Percentiles rank a stretch among this genome's conserved stretches.
Conservation (phyloP, 2,888 invertebrate genomes). For the Thymelicus sylvestris region DNA sequence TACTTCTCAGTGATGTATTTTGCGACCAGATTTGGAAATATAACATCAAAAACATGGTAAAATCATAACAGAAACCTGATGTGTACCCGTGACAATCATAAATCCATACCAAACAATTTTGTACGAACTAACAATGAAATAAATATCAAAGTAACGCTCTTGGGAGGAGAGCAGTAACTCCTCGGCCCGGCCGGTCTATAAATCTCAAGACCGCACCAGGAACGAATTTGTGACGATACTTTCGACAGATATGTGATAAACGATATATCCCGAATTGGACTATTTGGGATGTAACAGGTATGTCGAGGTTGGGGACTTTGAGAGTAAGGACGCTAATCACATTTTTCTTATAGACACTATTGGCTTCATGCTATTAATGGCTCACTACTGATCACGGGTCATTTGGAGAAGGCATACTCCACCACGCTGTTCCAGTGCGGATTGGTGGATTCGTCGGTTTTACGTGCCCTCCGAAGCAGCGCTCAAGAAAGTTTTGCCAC, state of each 20-base stretch:
- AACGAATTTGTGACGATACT: conserved; percentile 16
- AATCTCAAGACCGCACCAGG: conserved; percentile 7
- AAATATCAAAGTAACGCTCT: conserved; percentile 11
- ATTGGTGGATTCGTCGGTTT: no score
- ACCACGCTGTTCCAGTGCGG: no score
- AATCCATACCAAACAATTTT: conserved; percentile 14
- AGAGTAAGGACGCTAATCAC: neutral
- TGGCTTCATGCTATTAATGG: no score
- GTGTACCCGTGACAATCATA: conserved; percentile 2
- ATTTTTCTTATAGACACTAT: no score
- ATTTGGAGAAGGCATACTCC: no score
- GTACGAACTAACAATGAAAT: conserved; percentile 13
- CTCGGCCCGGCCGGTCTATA: neutral
- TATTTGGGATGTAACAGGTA: conserved; percentile 15
- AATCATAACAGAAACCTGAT: neutral
- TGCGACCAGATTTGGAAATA: no score
- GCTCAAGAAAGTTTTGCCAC: no score
- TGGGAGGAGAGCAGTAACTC: neutral
- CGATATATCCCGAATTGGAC: conserved; percentile 1
- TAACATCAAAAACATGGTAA: no score
- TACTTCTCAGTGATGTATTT: no score
- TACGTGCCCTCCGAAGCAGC: no score
- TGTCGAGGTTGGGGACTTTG: neutral
- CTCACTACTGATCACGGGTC: no score
- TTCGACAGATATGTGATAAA: conserved; percentile 16